phyloP scores from a whole-genome alignment of 2,888 invertebrate genomes.

The Zaprionus obscuricornis region DNA sequence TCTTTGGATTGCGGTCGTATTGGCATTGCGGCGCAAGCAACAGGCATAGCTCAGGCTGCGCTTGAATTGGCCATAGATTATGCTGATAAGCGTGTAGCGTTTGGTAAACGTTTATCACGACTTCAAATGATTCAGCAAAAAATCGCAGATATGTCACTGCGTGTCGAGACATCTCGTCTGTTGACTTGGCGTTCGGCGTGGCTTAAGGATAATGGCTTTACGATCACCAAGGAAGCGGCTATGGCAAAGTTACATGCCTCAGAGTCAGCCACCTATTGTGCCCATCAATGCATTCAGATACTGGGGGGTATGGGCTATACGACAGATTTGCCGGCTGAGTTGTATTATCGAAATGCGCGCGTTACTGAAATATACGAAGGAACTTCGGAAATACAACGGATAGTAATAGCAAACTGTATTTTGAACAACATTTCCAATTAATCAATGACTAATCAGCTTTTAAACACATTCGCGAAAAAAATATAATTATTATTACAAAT shows the following conservation, averaged over 20 bases:
- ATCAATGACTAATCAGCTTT: too few relatives aligned
- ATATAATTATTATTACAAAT: too few relatives aligned
- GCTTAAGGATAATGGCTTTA: slow-evolving; percentile 91
- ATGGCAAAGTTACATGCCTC: slow-evolving; percentile 98
- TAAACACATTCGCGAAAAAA: too few relatives aligned
- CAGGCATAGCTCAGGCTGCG: slow-evolving; percentile 96
- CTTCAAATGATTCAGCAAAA: slow-evolving; percentile 95
- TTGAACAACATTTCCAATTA: slow-evolving; percentile 27
- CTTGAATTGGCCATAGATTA: slow-evolving; percentile 95
- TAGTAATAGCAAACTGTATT: slow-evolving; percentile 91
- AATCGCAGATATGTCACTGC: slow-evolving; percentile 94
- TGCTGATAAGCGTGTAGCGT: slow-evolving; percentile 92
- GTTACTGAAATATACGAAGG: slow-evolving; percentile 99
- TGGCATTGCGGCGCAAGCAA: slow-evolving; percentile 95
- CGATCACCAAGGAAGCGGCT: slow-evolving; percentile 96
- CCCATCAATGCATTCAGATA: slow-evolving; percentile 94
- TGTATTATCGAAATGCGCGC: slow-evolving; percentile 96
- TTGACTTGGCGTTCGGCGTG: slow-evolving; percentile 96
- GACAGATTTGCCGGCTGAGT: slow-evolving; percentile 96
- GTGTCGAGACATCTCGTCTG: slow-evolving; percentile 91
- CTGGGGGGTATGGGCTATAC: slow-evolving; percentile 98
- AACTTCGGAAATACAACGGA: slow-evolving; percentile 96
- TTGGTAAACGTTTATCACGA: slow-evolving; percentile 92
- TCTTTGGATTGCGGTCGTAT: slow-evolving; percentile 94
- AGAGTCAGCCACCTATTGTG: slow-evolving; percentile 95